Conservation (phyloP, 1,140 invertebrate genomes). For the Drosophila nannoptera region DNA sequence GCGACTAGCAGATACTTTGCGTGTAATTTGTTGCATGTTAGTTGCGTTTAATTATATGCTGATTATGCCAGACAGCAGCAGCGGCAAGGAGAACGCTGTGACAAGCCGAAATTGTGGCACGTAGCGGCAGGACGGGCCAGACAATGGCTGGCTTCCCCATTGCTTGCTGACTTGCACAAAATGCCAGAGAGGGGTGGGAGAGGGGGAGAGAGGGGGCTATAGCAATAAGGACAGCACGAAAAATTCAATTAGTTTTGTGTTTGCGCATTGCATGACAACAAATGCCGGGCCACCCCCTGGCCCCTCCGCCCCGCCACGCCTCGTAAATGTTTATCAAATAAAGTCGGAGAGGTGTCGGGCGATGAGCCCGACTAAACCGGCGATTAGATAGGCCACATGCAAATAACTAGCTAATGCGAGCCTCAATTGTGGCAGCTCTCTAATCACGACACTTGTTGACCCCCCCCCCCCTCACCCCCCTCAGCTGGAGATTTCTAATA, state of each 20-base stretch:
- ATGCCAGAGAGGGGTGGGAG: constrained; percentile 17
- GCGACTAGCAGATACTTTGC: constrained; percentile 63
- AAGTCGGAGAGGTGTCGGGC: constrained; percentile 33
- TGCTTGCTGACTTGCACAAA: constrained; percentile 49
- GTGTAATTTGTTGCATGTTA: constrained; percentile 77
- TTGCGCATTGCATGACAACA: constrained; percentile 76
- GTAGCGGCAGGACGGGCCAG: constrained; percentile 35
- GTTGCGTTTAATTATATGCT: constrained; percentile 76
- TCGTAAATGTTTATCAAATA: constrained; percentile 64
- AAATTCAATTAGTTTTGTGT: constrained; percentile 78
- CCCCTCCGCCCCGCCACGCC: not conserved
- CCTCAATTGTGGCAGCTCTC: not conserved
- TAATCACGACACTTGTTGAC: not conserved
- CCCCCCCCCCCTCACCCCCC: not conserved
- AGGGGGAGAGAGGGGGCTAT: constrained; percentile 6
- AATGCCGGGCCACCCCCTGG: not conserved
- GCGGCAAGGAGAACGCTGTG: constrained; percentile 22
- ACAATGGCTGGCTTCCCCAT: constrained; percentile 28
- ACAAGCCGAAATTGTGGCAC: constrained; percentile 63
- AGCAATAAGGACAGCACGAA: constrained; percentile 33
- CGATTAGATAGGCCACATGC: constrained; percentile 29
- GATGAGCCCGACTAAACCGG: constrained; percentile 28
- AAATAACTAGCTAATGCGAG: constrained; percentile 32
- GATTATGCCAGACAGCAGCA: constrained; percentile 68
- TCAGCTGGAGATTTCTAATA: not conserved